Evolutionary conservation across 2,113 vertebrate genomes (phyloP).

Genomic region (Neotoma lepida): DNA sequence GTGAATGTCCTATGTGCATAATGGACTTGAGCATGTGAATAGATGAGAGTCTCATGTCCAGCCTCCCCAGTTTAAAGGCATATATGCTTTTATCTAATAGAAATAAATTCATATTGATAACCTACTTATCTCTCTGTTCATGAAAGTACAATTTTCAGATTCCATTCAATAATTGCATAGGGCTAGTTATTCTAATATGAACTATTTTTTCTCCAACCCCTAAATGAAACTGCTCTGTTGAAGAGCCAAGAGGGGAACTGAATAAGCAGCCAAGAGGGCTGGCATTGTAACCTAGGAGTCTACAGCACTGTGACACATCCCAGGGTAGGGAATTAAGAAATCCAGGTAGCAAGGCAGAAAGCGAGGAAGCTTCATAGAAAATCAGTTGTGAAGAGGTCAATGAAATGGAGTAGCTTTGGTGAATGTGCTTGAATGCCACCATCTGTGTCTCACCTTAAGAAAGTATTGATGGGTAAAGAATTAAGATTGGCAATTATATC

Average conservation of each 20-base stretch:
- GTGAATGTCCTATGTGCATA: background rate
- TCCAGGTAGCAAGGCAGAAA: background rate
- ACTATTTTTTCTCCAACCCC: background rate
- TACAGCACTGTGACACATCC: background rate
- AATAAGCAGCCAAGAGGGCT: background rate
- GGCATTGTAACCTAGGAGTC: background rate
- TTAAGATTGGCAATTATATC: background rate
- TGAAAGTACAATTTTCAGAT: slow-evolving; percentile 12
- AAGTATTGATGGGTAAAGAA: background rate
- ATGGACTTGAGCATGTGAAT: background rate
- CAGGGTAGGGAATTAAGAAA: accelerated
- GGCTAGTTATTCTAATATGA: background rate
- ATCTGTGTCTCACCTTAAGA: background rate
- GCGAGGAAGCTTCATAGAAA: background rate
- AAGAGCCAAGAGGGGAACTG: background rate
- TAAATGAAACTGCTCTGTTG: background rate
- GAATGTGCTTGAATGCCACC: background rate
- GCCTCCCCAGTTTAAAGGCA: background rate
- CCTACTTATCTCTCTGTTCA: background rate
- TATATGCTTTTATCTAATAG: background rate
- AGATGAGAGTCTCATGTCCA: background rate
- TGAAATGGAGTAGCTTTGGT: background rate
- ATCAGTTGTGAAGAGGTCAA: background rate
- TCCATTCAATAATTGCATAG: background rate
- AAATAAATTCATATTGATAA: background rate